These are phyloP conservation scores for Tachysurus vachellii DNA, from an alignment of 2,113 vertebrate genomes.

Conservation along the genomic window DNA sequence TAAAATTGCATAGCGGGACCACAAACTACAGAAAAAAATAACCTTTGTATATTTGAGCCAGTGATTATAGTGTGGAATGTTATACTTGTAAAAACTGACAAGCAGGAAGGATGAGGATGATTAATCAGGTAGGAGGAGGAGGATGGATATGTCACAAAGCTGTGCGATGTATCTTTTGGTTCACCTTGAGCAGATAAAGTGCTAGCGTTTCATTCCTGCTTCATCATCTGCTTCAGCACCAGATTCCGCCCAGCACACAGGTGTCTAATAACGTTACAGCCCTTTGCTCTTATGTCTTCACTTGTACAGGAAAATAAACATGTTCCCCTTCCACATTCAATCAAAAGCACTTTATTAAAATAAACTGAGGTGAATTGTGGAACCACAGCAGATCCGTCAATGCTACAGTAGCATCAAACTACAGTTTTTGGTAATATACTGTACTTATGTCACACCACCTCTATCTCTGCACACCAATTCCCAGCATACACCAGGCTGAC, in stretches of 20 bases:
- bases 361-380: background rate
- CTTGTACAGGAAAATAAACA: background rate
- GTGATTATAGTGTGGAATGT: conserved; percentile 6
- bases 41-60: background rate
- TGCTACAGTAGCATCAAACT: background rate
- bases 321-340: background rate
- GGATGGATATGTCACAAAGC: background rate
- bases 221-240: background rate
- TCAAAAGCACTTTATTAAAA: background rate
- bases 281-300: conserved; percentile 4
- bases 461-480: no score
- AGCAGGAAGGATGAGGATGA: conserved; percentile 26
- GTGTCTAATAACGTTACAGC: conserved; percentile 10
- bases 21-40: background rate
- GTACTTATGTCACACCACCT: background rate
- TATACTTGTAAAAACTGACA: conserved; percentile 31
- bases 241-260: background rate
- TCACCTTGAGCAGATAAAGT: background rate
- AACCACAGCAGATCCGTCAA: background rate
- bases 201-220: background rate
- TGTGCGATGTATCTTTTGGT: background rate
- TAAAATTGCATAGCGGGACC: background rate
- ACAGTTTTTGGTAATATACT: background rate
- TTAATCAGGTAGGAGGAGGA: conserved; percentile 14
- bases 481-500: no score